Percentiles rank a stretch among this genome's conserved stretches.
phyloP scores from a whole-genome alignment of 1,140 invertebrate species.

The Akabosia matsudoensis region DNA sequence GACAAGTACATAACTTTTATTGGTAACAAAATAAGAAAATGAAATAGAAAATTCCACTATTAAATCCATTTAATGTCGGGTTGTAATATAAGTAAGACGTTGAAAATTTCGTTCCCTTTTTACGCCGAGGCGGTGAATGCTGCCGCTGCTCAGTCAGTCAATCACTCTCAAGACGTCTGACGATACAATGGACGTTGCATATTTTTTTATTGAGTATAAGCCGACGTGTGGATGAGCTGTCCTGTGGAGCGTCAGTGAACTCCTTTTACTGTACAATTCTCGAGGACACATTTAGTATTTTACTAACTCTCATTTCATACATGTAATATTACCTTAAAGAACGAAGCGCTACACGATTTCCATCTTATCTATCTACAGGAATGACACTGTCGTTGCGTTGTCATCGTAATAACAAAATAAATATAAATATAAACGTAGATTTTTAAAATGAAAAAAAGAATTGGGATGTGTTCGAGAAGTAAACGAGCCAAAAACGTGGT shows the following conservation, averaged over 20 bases:
- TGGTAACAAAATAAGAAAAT: slow-evolving; percentile 20
- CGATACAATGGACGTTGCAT: slow-evolving; percentile 15
- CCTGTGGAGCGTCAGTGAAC: slow-evolving; percentile 15
- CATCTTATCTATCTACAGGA: no score
- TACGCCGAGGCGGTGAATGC: no score
- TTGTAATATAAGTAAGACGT: slow-evolving; percentile 6
- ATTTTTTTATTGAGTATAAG: neutral
- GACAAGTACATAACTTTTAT: slow-evolving; percentile 23
- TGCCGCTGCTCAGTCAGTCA: no score
- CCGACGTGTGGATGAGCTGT: slow-evolving; percentile 16
- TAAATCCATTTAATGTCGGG: slow-evolving; percentile 24
- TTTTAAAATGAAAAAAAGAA: no score
- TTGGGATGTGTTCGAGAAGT: no score
- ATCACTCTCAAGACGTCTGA: neutral
- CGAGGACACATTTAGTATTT: neutral
- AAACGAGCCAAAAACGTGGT: no score
- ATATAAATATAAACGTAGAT: no score
- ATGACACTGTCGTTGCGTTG: no score
- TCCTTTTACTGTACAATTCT: neutral
- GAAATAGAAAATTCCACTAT: slow-evolving; percentile 8
- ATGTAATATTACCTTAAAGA: neutral
- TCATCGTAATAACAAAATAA: no score
- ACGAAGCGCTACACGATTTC: no score
- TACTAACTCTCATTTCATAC: neutral
- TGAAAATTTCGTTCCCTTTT: no score